Conservation (phyloP, 2,113 vertebrate genomes). For the Myrmecophaga tridactyla region DNA sequence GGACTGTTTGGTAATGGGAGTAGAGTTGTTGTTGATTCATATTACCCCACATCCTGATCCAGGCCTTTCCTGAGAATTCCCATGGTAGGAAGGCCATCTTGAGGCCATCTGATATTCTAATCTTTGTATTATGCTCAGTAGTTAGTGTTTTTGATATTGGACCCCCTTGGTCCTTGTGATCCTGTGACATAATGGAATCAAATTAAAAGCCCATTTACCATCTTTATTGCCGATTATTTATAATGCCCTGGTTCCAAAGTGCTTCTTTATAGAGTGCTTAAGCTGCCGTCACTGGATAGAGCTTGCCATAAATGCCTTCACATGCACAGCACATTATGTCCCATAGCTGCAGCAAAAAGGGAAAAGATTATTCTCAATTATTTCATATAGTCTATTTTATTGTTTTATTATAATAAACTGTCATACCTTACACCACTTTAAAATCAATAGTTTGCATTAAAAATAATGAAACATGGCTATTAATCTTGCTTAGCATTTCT, state of each 20-base stretch:
- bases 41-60: neutral
- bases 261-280: slow-evolving; percentile 89
- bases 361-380: slow-evolving; percentile 88
- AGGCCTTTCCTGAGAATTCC: neutral
- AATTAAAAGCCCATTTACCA: slow-evolving; percentile 88
- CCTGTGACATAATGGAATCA: slow-evolving; percentile 86
- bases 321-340: slow-evolving; percentile 82
- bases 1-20: neutral
- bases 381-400: slow-evolving; percentile 87
- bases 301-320: slow-evolving; percentile 85
- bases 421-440: slow-evolving; percentile 84
- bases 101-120: neutral
- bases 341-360: slow-evolving; percentile 73
- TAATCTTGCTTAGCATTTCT: slow-evolving; percentile 85
- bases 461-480: slow-evolving; percentile 86
- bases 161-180: slow-evolving; percentile 78
- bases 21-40: rapidly evolving
- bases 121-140: rapidly evolving
- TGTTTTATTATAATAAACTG: slow-evolving; percentile 87
- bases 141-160: slow-evolving; percentile 53
- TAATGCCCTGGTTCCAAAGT: slow-evolving; percentile 85
- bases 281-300: slow-evolving; percentile 85
- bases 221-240: slow-evolving; percentile 88
- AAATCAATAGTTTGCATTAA: slow-evolving; percentile 90
- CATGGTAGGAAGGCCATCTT: neutral